Evolutionary conservation across 2,888 invertebrate species (phyloP).

Genomic region (Caprella mutica): DNA sequence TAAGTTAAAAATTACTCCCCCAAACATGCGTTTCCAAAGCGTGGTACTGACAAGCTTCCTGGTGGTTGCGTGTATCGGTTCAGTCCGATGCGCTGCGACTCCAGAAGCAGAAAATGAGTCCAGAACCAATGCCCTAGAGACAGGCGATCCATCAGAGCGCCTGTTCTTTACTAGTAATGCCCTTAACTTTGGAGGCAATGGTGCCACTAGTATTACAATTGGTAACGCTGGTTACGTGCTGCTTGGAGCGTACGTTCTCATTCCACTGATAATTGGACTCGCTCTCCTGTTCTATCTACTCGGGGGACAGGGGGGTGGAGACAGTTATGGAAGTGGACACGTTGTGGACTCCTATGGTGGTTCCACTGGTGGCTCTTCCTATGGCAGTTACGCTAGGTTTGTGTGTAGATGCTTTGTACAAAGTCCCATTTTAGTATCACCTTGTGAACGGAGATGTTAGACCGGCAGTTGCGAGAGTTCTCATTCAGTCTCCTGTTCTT

Average conservation of each 20-base stretch:
- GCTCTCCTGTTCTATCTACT: conserved; percentile 33
- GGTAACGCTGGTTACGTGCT: conserved; percentile 30
- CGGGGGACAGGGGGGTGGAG: conserved; percentile 23
- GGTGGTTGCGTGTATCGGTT: too few relatives aligned
- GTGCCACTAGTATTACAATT: conserved; percentile 20
- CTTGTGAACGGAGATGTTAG: too few relatives aligned
- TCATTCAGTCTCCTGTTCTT: too few relatives aligned
- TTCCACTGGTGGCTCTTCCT: not conserved
- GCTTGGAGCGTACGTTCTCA: conserved; percentile 29
- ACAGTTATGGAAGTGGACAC: not conserved
- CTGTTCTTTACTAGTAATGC: conserved; percentile 11
- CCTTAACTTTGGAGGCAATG: conserved; percentile 13
- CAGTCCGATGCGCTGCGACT: too few relatives aligned
- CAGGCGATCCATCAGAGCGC: conserved; percentile 9
- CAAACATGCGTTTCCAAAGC: too few relatives aligned
- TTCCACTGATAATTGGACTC: conserved; percentile 33
- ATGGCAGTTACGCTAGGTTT: conserved; percentile 11
- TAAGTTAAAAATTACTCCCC: too few relatives aligned
- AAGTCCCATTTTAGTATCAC: too few relatives aligned
- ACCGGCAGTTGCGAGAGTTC: too few relatives aligned
- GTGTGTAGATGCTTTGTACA: too few relatives aligned
- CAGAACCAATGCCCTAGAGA: too few relatives aligned
- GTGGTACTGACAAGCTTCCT: too few relatives aligned
- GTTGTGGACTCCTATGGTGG: conserved; percentile 1
- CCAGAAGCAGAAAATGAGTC: too few relatives aligned